Percentiles rank a stretch among this genome's conserved stretches.
Evolutionary conservation across 2,797 vertebrate species (phyloP).

Genomic region (Anas georgica): DNA sequence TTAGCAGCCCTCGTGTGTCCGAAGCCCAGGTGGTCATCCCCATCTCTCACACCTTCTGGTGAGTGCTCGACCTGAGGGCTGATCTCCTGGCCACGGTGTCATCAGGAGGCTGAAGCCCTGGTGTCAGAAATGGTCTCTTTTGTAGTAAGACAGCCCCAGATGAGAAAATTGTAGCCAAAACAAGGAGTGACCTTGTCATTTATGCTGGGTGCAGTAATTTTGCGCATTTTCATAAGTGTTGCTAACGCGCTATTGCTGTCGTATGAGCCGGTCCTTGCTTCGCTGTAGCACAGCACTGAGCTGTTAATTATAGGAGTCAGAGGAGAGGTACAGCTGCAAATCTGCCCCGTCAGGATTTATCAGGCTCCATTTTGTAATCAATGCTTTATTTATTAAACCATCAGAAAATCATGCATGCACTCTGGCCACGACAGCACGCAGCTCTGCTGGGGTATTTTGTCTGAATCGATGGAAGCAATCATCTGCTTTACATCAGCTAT

Average conservation of each 20-base stretch:
- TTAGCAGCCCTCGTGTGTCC: neutral
- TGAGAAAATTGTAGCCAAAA: neutral
- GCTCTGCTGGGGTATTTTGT: slow-evolving; percentile 61
- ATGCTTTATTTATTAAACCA: slow-evolving; percentile 72
- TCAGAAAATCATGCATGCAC: slow-evolving; percentile 55
- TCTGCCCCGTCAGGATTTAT: slow-evolving; percentile 62
- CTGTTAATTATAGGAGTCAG: slow-evolving; percentile 41
- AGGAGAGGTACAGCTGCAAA: slow-evolving; percentile 68
- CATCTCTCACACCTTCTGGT: neutral
- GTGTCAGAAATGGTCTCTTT: neutral
- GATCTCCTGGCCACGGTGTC: rapidly evolving
- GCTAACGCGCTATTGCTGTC: neutral
- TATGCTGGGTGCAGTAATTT: neutral
- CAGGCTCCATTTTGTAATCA: slow-evolving; percentile 75
- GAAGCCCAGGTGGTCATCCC: neutral
- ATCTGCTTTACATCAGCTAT: slow-evolving; percentile 72
- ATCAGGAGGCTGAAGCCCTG: neutral
- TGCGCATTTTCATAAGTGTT: neutral
- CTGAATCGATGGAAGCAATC: slow-evolving; percentile 81
- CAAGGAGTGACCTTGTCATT: slow-evolving; percentile 21
- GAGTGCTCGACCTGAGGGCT: neutral
- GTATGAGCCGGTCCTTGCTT: slow-evolving; percentile 14
- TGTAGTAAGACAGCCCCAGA: neutral
- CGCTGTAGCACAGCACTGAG: neutral
- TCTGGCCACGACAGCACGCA: slow-evolving; percentile 9